A percentile compares a stretch with the other conserved stretches of the same genome.
Conservation (phyloP, 2,888 invertebrate species). For the Diachrysia chrysitis region DNA sequence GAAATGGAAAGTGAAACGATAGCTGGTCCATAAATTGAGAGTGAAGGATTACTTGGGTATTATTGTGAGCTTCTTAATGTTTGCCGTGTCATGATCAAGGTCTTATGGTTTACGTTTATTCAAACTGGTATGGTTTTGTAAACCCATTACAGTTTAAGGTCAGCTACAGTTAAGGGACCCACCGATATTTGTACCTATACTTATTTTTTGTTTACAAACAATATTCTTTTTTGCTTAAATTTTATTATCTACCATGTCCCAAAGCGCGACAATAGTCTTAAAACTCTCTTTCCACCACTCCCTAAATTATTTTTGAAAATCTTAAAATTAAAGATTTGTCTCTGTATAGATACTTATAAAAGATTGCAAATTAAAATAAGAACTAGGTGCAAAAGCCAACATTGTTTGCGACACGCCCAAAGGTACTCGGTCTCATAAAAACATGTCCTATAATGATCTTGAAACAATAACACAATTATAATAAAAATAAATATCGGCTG, state of each 20-base stretch:
- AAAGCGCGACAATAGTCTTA: background rate
- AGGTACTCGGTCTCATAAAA: conserved; percentile 19
- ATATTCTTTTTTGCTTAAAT: no score
- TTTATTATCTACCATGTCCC: no score
- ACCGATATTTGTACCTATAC: background rate
- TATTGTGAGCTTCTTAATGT: conserved; percentile 34
- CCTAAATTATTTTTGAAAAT: background rate
- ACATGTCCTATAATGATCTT: conserved; percentile 19
- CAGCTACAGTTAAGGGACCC: background rate
- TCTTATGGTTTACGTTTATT: conserved; percentile 20
- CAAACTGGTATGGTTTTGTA: background rate
- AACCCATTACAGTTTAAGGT: conserved; percentile 8
- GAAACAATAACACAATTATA: conserved; percentile 38
- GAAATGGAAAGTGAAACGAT: conserved; percentile 21
- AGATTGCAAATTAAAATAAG: background rate
- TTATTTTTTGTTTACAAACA: no score
- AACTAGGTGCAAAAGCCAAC: background rate
- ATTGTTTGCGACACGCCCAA: background rate
- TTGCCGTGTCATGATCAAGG: conserved; percentile 37
- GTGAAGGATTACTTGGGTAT: conserved; percentile 26
- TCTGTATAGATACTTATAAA: background rate
- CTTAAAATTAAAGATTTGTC: background rate
- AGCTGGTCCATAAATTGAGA: conserved; percentile 36
- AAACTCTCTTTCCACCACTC: background rate
- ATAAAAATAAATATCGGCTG: conserved; percentile 48